Conservation (phyloP, 2,113 vertebrate genomes). For the Ciconia maguari region DNA sequence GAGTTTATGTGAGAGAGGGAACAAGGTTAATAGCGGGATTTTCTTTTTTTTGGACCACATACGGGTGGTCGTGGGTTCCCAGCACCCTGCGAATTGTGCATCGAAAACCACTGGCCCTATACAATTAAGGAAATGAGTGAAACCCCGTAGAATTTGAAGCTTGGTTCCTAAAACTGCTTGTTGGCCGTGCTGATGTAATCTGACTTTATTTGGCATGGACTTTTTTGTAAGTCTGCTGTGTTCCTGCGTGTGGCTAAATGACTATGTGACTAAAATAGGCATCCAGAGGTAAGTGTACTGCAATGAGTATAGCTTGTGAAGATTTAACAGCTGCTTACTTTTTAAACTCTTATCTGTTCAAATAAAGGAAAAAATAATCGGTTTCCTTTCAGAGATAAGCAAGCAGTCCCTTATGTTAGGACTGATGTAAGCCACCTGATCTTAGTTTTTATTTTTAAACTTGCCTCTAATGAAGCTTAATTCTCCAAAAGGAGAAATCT, state of each 20-base stretch:
- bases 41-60: neutral
- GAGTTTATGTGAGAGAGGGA: neutral
- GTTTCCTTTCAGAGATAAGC: conserved; percentile 2
- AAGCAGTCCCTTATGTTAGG: neutral
- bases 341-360: neutral
- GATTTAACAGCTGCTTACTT: neutral
- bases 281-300: neutral
- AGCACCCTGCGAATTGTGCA: fast-evolving
- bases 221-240: neutral
- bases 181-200: neutral
- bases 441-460: neutral
- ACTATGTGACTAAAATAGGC: neutral
- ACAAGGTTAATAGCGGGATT: fast-evolving
- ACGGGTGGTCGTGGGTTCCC: neutral
- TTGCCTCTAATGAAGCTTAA: neutral
- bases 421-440: neutral
- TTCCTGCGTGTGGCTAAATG: neutral
- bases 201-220: neutral
- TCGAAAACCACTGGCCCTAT: neutral
- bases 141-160: neutral
- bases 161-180: neutral
- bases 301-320: neutral
- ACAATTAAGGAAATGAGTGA: neutral
- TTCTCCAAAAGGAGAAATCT: neutral
- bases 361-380: neutral